These are phyloP conservation scores for Nothoprocta pentlandii DNA, from an alignment of 2,113 vertebrate genomes.

Conservation along the genomic window DNA sequence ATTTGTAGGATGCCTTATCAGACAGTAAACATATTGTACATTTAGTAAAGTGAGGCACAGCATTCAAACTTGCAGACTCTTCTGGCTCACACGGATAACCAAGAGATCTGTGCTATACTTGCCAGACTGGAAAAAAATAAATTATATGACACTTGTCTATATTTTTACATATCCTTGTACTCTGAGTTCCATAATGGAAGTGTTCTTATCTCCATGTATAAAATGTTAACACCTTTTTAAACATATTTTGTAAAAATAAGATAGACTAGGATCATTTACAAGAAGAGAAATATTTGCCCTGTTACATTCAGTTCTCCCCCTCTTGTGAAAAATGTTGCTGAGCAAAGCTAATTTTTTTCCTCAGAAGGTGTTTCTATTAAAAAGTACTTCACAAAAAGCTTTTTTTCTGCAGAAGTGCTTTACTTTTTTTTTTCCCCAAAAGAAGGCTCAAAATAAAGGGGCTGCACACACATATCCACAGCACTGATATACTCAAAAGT, in stretches of 20 bases:
- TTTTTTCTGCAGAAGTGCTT: neutral
- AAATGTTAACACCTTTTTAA: fast-evolving
- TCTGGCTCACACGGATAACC: neutral
- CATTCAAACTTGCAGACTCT: neutral
- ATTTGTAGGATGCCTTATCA: neutral
- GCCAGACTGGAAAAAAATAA: neutral
- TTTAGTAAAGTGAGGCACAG: neutral
- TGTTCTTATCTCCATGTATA: neutral
- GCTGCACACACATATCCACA: neutral
- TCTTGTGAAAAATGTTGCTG: neutral
- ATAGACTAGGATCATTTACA: neutral
- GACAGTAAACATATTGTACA: fast-evolving
- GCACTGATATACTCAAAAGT: neutral
- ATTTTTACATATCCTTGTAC: neutral
- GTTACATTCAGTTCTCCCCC: neutral
- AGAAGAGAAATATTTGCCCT: neutral
- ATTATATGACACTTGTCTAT: neutral
- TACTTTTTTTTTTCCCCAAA: neutral
- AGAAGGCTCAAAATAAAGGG: neutral
- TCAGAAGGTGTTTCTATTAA: neutral
- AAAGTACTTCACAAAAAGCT: fast-evolving
- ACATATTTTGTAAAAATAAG: neutral
- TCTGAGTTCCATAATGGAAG: neutral
- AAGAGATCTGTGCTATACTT: neutral
- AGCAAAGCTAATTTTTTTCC: neutral